These are phyloP conservation scores for Vesta saturnalis DNA, from an alignment of 2,888 invertebrate genomes.

Conservation along the genomic window DNA sequence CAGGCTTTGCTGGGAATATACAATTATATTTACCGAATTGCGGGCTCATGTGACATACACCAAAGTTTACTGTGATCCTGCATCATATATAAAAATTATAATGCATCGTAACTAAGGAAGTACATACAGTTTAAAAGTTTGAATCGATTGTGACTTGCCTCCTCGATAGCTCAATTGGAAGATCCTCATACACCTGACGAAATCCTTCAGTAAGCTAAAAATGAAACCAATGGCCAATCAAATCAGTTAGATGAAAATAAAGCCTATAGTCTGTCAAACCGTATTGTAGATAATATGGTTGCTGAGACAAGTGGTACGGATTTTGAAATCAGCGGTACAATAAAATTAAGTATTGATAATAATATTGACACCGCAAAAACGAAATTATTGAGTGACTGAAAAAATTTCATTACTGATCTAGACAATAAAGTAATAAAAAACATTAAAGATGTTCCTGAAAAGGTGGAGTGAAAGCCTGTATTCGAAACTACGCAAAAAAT, in stretches of 20 bases:
- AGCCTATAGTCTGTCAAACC: background rate
- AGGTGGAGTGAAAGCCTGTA: background rate
- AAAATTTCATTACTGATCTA: background rate
- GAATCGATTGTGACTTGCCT: too few species aligned
- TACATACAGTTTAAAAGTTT: too few species aligned
- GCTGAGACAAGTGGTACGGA: background rate
- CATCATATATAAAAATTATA: too few species aligned
- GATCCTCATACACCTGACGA: too few species aligned
- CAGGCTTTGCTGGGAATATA: too few species aligned
- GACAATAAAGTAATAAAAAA: background rate
- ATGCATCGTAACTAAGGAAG: too few species aligned
- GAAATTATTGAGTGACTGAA: background rate
- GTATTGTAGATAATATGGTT: background rate
- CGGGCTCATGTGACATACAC: too few species aligned
- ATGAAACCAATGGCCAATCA: too few species aligned
- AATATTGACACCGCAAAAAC: background rate
- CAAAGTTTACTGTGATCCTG: too few species aligned
- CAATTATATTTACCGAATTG: too few species aligned
- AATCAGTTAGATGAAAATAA: background rate
- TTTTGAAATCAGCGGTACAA: background rate
- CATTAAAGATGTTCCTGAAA: background rate
- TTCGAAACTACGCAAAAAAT: background rate
- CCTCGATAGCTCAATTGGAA: too few species aligned
- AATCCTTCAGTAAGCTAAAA: too few species aligned
- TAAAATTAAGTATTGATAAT: background rate